Evolutionary conservation across 2,797 vertebrate species (phyloP).

Genomic region (Alcedo quadribrachys): DNA sequence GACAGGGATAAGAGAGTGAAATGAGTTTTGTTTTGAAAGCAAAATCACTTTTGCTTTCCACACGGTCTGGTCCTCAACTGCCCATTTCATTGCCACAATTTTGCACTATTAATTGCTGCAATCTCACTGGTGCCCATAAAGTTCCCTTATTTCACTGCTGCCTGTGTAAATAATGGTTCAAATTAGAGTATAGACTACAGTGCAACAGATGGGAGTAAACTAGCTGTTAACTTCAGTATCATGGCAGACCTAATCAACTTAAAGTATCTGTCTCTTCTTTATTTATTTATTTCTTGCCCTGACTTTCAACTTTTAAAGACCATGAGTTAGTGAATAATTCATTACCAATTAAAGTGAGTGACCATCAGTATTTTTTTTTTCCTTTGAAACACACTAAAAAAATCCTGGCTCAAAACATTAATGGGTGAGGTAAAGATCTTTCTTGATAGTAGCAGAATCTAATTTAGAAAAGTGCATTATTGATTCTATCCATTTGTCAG

Average conservation of each 20-base stretch:
- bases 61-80: neutral
- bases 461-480: slow-evolving; percentile 65
- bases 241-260: slow-evolving; percentile 2
- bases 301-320: slow-evolving; percentile 22
- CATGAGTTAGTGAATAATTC: slow-evolving; percentile 16
- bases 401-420: neutral
- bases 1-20: neutral
- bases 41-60: neutral
- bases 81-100: neutral
- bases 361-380: neutral
- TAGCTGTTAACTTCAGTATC: neutral
- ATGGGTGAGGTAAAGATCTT: neutral
- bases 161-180: neutral
- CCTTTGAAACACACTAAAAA: neutral
- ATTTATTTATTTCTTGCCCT: slow-evolving; percentile 52
- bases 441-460: slow-evolving; percentile 46
- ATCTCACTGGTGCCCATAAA: neutral
- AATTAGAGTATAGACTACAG: neutral
- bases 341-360: slow-evolving; percentile 31
- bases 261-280: slow-evolving; percentile 9
- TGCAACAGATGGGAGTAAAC: neutral
- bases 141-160: neutral
- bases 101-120: neutral
- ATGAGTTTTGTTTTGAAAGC: neutral
- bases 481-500: slow-evolving; percentile 59